These are phyloP conservation scores for Drosophila koepferae DNA, from an alignment of 2,888 invertebrate genomes.

Conservation along the genomic window DNA sequence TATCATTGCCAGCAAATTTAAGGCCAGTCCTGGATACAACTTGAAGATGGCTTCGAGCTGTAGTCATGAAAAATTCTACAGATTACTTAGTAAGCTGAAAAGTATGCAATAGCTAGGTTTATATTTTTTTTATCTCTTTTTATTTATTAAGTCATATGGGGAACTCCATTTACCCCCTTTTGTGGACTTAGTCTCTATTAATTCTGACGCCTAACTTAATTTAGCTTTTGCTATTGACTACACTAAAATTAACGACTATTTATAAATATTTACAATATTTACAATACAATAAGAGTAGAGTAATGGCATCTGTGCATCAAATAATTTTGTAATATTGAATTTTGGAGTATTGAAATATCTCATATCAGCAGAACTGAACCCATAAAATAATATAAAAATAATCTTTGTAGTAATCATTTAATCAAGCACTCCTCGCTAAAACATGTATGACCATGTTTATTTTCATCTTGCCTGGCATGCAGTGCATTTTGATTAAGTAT, in stretches of 20 bases:
- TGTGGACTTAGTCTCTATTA: no score
- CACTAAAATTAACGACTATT: no score
- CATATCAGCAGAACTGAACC: background rate
- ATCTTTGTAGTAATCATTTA: background rate
- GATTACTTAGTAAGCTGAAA: background rate
- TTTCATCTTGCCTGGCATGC: slow-evolving; percentile 21
- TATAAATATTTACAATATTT: no score
- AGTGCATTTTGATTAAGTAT: slow-evolving; percentile 54
- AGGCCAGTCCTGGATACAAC: slow-evolving; percentile 7
- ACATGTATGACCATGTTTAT: background rate
- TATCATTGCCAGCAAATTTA: slow-evolving; percentile 46
- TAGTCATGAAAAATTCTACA: background rate
- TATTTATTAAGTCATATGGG: no score
- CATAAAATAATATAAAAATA: no score
- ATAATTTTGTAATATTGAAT: no score
- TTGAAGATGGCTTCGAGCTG: background rate
- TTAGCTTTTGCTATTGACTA: no score
- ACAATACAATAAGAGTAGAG: no score
- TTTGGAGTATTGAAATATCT: background rate
- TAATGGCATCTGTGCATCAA: no score
- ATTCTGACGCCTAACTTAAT: no score
- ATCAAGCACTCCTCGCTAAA: background rate
- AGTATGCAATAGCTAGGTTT: background rate
- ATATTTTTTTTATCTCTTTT: no score
- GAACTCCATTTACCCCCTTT: no score